phyloP scores from a whole-genome alignment of 2,888 invertebrate genomes.

The Rugalucina vietnamica region DNA sequence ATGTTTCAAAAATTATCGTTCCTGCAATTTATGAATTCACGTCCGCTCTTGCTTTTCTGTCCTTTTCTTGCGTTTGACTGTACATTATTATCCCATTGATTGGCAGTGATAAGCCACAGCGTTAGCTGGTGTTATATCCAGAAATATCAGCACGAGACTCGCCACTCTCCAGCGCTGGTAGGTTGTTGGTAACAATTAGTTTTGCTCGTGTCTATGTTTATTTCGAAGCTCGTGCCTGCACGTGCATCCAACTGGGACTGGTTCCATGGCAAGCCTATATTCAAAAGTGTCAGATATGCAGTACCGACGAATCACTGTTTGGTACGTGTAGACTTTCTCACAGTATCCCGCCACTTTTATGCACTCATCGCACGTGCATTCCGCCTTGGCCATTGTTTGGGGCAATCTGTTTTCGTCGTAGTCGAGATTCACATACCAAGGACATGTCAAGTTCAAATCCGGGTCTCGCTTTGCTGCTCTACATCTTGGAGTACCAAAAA shows the following conservation, averaged over 20 bases:
- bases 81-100: no score
- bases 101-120: no score
- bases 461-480: not conserved
- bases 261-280: not conserved
- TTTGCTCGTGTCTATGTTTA: not conserved
- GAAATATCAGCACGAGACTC: no score
- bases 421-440: constrained; percentile 32
- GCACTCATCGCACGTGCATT: constrained; percentile 32
- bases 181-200: no score
- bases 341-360: not conserved
- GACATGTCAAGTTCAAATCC: constrained; percentile 16
- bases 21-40: no score
- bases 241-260: not conserved
- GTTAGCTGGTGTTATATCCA: no score
- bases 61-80: no score
- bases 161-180: no score
- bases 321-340: not conserved
- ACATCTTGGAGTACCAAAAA: not conserved
- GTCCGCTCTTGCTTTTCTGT: no score
- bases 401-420: constrained; percentile 29
- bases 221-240: not conserved
- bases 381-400: constrained; percentile 2
- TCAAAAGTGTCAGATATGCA: not conserved
- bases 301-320: not conserved
- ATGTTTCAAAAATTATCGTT: no score